Percentiles rank a stretch among this genome's conserved stretches.
These are phyloP conservation scores for Ceyx margarethae DNA, from an alignment of 2,113 vertebrate genomes.

Conservation along the genomic window DNA sequence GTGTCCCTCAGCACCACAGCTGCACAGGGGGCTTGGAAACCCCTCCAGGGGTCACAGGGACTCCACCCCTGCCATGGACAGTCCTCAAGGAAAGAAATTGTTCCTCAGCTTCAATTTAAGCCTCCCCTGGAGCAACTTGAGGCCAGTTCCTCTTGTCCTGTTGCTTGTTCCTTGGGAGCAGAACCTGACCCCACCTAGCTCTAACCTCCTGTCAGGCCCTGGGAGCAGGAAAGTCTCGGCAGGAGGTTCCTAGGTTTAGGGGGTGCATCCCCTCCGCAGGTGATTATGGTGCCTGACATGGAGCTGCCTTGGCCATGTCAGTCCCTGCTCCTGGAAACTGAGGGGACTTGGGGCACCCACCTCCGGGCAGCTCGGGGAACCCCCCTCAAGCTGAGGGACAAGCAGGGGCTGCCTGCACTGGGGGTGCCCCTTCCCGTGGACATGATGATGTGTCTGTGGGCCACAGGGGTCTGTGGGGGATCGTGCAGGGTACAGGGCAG, in stretches of 20 bases:
- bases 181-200: neutral
- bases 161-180: neutral
- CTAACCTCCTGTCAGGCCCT: neutral
- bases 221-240: neutral
- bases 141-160: neutral
- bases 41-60: neutral
- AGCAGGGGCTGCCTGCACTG: rapidly evolving
- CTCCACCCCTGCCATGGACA: neutral
- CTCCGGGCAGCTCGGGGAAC: rapidly evolving
- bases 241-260: neutral
- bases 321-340: rapidly evolving
- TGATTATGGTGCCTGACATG: rapidly evolving
- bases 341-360: neutral
- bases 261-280: neutral
- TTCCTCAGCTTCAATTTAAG: neutral
- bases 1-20: neutral
- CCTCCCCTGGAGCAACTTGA: neutral
- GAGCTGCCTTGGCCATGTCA: rapidly evolving
- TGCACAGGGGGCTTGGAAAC: neutral
- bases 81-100: neutral
- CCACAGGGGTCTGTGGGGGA: neutral
- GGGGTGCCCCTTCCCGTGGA: neutral
- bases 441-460: rapidly evolving
- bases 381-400: rapidly evolving
- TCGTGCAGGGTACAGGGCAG: neutral